phyloP scores from a whole-genome alignment of 2,797 vertebrate species.

The Myotis pilosus region DNA sequence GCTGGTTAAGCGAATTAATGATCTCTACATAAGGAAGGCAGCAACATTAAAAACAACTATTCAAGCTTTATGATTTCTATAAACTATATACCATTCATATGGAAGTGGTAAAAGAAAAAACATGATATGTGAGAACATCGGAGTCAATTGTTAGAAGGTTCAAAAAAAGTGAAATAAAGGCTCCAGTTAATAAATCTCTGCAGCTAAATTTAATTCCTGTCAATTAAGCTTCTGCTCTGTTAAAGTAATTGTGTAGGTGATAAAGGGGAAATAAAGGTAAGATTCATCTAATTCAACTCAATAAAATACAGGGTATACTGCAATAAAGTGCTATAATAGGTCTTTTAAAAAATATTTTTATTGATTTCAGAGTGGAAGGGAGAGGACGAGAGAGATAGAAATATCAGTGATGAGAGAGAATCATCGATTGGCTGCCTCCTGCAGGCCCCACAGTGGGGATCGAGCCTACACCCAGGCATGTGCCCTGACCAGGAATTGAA shows the following conservation, averaged over 20 bases:
- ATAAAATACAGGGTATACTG: background rate
- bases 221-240: background rate
- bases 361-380: no score
- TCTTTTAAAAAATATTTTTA: background rate
- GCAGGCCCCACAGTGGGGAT: no score
- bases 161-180: background rate
- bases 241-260: background rate
- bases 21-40: background rate
- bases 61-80: background rate
- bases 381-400: no score
- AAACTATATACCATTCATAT: background rate
- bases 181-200: conserved; percentile 6
- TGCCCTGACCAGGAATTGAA: no score
- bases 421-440: no score
- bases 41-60: conserved; percentile 13
- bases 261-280: background rate
- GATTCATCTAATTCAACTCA: background rate
- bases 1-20: background rate
- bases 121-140: background rate
- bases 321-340: background rate
- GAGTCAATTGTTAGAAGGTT: background rate
- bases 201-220: conserved; percentile 18
- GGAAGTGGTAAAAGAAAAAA: background rate
- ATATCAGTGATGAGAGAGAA: no score
- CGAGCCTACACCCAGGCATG: no score